Conservation (phyloP, 2,113 vertebrate genomes). For the Hippolais icterina region DNA sequence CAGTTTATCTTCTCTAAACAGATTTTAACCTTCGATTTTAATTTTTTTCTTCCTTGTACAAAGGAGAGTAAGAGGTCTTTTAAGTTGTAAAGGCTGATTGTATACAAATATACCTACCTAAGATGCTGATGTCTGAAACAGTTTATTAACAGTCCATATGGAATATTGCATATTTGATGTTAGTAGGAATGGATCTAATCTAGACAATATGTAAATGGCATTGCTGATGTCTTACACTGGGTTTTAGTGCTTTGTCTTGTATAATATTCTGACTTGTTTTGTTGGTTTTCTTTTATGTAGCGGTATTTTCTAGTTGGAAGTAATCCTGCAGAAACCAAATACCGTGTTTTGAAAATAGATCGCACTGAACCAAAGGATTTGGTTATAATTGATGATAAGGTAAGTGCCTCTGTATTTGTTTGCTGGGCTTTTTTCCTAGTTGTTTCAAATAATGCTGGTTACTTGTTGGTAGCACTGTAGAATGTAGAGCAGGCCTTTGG, state of each 20-base stretch:
- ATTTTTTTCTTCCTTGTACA: neutral
- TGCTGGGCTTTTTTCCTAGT: neutral
- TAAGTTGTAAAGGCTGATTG: neutral
- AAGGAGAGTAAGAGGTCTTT: neutral
- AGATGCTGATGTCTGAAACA: neutral
- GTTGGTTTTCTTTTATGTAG: slow-evolving; percentile 66
- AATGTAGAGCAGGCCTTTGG: neutral
- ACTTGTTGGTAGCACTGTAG: neutral
- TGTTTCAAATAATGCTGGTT: neutral
- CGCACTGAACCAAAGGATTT: slow-evolving; percentile 95
- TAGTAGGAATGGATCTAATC: neutral
- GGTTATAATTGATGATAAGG: slow-evolving; percentile 94
- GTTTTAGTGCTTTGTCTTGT: neutral
- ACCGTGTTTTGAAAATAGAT: slow-evolving; percentile 94
- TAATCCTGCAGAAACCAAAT: slow-evolving; percentile 93
- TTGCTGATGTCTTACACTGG: neutral
- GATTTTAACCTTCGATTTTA: neutral
- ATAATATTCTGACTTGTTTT: neutral
- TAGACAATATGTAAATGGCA: neutral
- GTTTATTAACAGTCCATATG: neutral
- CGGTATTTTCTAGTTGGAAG: slow-evolving; percentile 94
- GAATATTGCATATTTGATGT: neutral
- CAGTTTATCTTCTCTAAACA: neutral
- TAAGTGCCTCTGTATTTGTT: slow-evolving; percentile 52
- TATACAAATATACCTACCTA: neutral